A percentile compares a stretch with the other conserved stretches of the same genome.
Conservation (phyloP, 2,797 vertebrate genomes). For the Gymnodraco acuticeps region DNA sequence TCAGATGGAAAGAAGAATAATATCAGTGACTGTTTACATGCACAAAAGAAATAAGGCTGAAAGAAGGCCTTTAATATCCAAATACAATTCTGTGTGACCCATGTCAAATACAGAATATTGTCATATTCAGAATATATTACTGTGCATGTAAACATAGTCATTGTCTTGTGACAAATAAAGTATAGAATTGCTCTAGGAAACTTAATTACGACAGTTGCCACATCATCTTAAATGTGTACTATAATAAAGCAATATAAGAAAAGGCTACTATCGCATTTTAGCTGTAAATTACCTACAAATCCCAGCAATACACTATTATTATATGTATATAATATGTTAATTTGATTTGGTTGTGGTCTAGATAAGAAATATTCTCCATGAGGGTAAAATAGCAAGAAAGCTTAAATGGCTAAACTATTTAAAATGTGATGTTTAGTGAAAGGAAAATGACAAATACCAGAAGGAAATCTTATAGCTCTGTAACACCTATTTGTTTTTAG, state of each 20-base stretch:
- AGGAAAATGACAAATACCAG: neutral
- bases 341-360: neutral
- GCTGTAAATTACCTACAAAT: neutral
- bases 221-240: slow-evolving; percentile 1
- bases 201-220: neutral
- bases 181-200: neutral
- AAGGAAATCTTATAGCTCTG: neutral
- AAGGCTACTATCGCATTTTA: neutral
- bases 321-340: neutral
- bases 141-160: too few species aligned
- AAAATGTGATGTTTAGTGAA: neutral
- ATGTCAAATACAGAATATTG: too few species aligned
- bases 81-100: too few species aligned
- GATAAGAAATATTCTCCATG: slow-evolving; percentile 8
- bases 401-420: slow-evolving; percentile 5
- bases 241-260: neutral
- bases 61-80: too few species aligned
- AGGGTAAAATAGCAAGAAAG: neutral
- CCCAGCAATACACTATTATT: neutral
- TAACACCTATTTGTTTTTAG: neutral
- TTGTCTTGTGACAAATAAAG: neutral
- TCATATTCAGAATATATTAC: too few species aligned
- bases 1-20: neutral
- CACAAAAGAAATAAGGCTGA: too few species aligned
- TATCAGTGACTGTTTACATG: too few species aligned